Evolutionary conservation across 2,888 invertebrate genomes (phyloP), one percentile per base, ranked within the genome.

Genomic region (Sesia apiformis): DNA sequence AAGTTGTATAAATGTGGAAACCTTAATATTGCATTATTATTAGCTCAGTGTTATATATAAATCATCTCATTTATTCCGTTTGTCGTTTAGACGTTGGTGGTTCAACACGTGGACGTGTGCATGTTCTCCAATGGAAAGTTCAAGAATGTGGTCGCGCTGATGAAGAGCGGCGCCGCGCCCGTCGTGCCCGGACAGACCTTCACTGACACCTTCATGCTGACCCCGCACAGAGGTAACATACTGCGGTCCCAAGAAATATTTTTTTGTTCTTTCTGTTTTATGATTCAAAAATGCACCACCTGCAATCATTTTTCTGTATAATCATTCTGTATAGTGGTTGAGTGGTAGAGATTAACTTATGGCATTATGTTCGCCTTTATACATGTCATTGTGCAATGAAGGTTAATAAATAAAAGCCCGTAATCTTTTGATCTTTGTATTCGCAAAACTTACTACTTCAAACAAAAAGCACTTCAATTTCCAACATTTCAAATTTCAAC

Each of bases 101-200:
- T 97, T 3, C 97, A 97, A 74, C 95, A 96, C 78, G 97, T 97
- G 39, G 96, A 97, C 74, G 97, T 98, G 1, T 97, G 97, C 81
- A 97, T 98, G 95, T 96, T 97, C 84, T 97, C 97, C 63, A 96
- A 97, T 70, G 97, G 97, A 0, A 97, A 97, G 83, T 97, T 97
- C 88, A 97, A 97, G 84, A 97, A 97, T 78, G 93, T 96, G n/a
- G 96, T 97, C 1, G 96, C 96, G 1, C 78, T 91, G 51, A 84
- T 91, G 5, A 79, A 72, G 69, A 90, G 78, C 51, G 90, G 92
- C 57, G 91, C 90, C 58, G 92, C 93, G 0, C 94, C 94, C 0
- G 90, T 96, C 4, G 80, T 91, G 43, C 93, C 95, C 0, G 93
- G 93, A 0, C 91, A 91, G 38, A 90, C 89, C 0, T 81, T 94